A percentile compares a stretch with the other conserved stretches of the same genome.
Evolutionary conservation across 2,797 vertebrate genomes (phyloP).

Genomic region (Rhadinocentrus ornatus): DNA sequence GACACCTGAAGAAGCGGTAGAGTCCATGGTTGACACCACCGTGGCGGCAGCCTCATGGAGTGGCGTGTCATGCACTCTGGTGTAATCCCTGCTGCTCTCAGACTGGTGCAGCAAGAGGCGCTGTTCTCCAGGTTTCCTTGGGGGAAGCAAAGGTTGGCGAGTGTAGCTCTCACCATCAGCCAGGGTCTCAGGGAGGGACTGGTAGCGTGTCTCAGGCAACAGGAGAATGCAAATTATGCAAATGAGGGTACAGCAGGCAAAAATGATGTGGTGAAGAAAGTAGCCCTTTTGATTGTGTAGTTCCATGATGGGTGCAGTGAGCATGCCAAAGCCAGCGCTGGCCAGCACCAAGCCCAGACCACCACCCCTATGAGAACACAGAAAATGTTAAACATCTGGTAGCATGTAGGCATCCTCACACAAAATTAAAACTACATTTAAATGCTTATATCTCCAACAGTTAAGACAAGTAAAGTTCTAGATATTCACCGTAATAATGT

Average conservation of each 20-base stretch:
- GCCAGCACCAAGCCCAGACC: slow-evolving; percentile 94
- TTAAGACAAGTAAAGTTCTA: neutral
- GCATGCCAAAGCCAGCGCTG: slow-evolving; percentile 94
- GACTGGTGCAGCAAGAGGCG: slow-evolving; percentile 87
- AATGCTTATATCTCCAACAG: neutral
- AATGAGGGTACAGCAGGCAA: slow-evolving; percentile 98
- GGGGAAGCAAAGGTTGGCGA: slow-evolving; percentile 88
- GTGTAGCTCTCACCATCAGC: slow-evolving; percentile 91
- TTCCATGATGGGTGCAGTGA: slow-evolving; percentile 97
- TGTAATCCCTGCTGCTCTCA: slow-evolving; percentile 92
- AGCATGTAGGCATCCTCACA: slow-evolving; percentile 2
- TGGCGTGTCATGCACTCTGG: slow-evolving; percentile 86
- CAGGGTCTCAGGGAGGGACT: slow-evolving; percentile 92
- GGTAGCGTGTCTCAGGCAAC: slow-evolving; percentile 92
- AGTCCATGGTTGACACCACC: slow-evolving; percentile 86
- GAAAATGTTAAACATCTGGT: slow-evolving; percentile 4
- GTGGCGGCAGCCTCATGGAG: slow-evolving; percentile 78
- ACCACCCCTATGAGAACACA: slow-evolving; percentile 83
- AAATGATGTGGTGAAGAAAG: slow-evolving; percentile 97
- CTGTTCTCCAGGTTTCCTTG: slow-evolving; percentile 89
- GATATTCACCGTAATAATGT: neutral
- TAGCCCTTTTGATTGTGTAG: slow-evolving; percentile 99
- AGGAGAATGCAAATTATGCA: slow-evolving; percentile 98
- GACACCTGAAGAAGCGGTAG: slow-evolving; percentile 84
- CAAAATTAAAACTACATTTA: neutral